A percentile compares a stretch with the other conserved stretches of the same genome.
Conservation (phyloP, 2,113 vertebrate species). For the Spilogale gracilis region DNA sequence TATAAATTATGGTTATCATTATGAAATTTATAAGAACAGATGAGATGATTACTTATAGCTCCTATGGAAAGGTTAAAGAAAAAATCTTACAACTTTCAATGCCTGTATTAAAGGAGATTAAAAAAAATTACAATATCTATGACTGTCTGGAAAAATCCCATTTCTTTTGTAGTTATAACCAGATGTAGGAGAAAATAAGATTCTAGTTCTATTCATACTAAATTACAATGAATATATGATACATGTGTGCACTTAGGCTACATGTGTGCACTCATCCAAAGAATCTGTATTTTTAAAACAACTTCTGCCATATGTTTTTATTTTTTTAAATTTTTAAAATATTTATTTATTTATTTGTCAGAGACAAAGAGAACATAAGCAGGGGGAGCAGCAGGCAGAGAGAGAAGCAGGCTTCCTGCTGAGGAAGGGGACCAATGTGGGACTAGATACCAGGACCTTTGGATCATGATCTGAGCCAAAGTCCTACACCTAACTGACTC, state of each 20-base stretch:
- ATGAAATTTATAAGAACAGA: not conserved
- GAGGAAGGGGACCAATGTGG: too few species aligned
- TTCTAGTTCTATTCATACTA: not conserved
- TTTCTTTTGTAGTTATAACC: not conserved
- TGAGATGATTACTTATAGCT: not conserved
- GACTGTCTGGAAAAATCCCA: not conserved
- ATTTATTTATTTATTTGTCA: too few species aligned
- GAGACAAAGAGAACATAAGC: too few species aligned
- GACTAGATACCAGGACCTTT: too few species aligned
- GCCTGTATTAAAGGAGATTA: not conserved
- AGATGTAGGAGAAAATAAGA: not conserved
- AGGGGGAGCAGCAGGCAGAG: too few species aligned
- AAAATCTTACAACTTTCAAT: not conserved
- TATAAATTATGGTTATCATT: not conserved
- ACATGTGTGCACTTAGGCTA: not conserved
- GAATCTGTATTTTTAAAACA: not conserved
- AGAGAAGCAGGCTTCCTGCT: too few species aligned
- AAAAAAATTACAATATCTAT: not conserved
- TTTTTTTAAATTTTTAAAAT: too few species aligned
- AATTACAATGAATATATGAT: not conserved
- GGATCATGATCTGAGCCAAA: too few species aligned
- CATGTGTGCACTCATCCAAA: not conserved
- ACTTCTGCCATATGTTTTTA: too few species aligned
- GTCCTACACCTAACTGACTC: too few species aligned
- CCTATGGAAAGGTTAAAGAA: not conserved